These are phyloP conservation scores for Heliconius ethilla DNA, from an alignment of 2,888 invertebrate species.

Conservation along the genomic window DNA sequence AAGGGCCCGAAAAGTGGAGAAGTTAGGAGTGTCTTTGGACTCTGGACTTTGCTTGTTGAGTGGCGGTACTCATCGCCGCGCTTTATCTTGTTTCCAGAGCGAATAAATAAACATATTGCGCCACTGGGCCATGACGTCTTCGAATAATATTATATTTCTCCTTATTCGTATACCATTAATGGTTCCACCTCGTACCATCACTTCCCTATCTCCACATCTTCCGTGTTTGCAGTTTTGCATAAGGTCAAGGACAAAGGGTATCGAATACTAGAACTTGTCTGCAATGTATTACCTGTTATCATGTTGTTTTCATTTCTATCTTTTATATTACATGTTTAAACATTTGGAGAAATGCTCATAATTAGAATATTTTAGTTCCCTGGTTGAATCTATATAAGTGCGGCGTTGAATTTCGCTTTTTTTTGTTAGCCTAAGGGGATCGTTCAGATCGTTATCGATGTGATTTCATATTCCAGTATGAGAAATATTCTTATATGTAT, in stretches of 20 bases:
- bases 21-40: too few relatives aligned
- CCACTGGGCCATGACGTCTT: neutral
- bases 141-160: neutral
- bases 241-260: slow-evolving; percentile 44
- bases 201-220: slow-evolving; percentile 42
- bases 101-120: neutral
- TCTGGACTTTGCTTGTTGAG: too few relatives aligned
- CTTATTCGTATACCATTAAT: slow-evolving; percentile 1
- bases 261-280: slow-evolving; percentile 7
- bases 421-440: neutral
- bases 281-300: neutral
- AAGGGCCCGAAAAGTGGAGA: too few relatives aligned
- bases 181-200: slow-evolving; percentile 45
- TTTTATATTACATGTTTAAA: neutral
- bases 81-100: neutral
- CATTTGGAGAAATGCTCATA: neutral
- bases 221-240: slow-evolving; percentile 43
- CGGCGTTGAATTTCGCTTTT: neutral
- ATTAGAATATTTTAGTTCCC: neutral
- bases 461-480: too few relatives aligned
- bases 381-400: neutral
- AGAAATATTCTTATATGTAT: too few relatives aligned
- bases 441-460: too few relatives aligned
- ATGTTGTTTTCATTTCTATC: neutral
- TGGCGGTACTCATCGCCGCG: too few relatives aligned